Conservation (phyloP, 2,888 invertebrate species). For the Alloplasta piceator region DNA sequence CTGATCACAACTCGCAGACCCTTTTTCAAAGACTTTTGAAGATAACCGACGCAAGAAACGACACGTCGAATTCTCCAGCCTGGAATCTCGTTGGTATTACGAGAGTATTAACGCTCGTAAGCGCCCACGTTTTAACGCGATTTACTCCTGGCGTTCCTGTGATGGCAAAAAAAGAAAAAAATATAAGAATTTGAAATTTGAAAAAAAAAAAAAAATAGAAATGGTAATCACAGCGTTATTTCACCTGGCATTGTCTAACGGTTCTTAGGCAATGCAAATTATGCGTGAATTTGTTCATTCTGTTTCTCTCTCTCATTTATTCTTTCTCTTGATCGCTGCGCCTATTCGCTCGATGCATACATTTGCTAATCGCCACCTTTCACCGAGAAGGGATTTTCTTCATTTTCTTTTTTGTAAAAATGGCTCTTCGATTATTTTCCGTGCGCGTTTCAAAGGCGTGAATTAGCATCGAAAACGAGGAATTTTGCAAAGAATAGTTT, state of each 20-base stretch:
- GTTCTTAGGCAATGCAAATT: no score
- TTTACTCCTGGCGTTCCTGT: conserved; percentile 15
- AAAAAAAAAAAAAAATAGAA: neutral
- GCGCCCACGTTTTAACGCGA: conserved; percentile 39
- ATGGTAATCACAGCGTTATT: conserved; percentile 31
- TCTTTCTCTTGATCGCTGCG: conserved; percentile 19
- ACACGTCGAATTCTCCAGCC: no score
- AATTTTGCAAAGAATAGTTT: conserved; percentile 3
- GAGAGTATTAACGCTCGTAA: conserved; percentile 27
- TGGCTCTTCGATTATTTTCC: conserved; percentile 44
- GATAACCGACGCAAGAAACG: no score
- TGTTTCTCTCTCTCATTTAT: neutral
- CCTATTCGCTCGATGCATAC: conserved; percentile 47
- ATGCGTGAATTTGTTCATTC: no score
- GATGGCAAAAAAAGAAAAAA: neutral
- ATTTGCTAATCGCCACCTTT: conserved; percentile 58
- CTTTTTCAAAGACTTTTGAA: neutral
- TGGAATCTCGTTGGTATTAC: conserved; percentile 8
- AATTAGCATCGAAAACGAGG: conserved; percentile 56
- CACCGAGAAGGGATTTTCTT: conserved; percentile 26
- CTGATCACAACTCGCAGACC: neutral
- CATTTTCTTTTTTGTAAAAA: conserved; percentile 18
- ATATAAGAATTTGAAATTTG: neutral
- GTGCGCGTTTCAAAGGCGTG: conserved; percentile 50
- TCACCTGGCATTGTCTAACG: conserved; percentile 53